Conservation (phyloP, 2,797 vertebrate species). For the Lycodopsis pacificus region DNA sequence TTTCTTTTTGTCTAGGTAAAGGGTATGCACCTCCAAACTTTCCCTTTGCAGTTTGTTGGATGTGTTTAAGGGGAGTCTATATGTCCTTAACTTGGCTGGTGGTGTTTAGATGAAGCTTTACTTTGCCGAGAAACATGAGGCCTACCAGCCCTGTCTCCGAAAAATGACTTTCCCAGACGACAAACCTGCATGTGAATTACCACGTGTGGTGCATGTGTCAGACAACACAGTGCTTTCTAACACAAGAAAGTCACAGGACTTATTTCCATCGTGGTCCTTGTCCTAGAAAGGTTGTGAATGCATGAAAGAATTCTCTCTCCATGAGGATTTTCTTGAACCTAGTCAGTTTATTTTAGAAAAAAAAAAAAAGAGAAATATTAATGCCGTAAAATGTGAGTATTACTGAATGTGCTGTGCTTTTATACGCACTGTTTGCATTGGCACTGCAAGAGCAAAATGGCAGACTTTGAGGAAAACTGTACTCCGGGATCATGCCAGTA, state of each 20-base stretch:
- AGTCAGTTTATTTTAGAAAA: neutral
- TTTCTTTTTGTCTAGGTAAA: slow-evolving; percentile 28
- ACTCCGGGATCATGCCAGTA: slow-evolving; percentile 29
- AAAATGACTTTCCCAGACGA: too few species aligned
- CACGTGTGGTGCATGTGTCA: neutral
- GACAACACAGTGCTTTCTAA: too few species aligned
- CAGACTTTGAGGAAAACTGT: slow-evolving; percentile 36
- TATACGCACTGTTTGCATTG: slow-evolving; percentile 41
- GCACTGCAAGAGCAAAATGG: slow-evolving; percentile 30
- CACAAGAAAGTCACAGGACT: neutral
- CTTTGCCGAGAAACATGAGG: neutral
- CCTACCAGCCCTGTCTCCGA: neutral
- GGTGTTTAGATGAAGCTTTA: slow-evolving; percentile 18
- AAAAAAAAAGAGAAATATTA: slow-evolving; percentile 9
- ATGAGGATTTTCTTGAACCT: neutral
- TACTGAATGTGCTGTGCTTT: slow-evolving; percentile 23
- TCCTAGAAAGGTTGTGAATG: neutral
- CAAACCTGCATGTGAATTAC: neutral
- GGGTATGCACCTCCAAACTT: slow-evolving; percentile 18
- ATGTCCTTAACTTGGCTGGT: slow-evolving; percentile 23
- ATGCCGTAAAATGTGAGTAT: neutral
- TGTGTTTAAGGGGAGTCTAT: slow-evolving; percentile 14
- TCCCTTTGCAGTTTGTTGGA: slow-evolving; percentile 33
- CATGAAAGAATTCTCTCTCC: neutral
- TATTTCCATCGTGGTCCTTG: neutral